Evolutionary conservation across 2,113 vertebrate species (phyloP).

Genomic region (Drymodes brunneopygia): DNA sequence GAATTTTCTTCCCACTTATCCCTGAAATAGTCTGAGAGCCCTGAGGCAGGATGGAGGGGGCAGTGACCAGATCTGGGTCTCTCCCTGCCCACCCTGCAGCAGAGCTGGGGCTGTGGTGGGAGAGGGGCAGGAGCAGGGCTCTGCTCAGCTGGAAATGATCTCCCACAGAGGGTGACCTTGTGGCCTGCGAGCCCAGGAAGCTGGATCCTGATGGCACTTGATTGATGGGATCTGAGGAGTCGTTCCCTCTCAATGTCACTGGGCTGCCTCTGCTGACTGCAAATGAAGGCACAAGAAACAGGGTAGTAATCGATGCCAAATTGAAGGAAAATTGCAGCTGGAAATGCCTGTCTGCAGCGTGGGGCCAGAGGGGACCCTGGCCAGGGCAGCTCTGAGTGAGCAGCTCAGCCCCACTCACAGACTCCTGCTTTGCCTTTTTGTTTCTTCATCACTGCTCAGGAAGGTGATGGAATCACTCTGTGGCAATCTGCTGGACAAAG

Average conservation of each 20-base stretch:
- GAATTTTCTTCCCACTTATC: neutral
- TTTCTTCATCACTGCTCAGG: neutral
- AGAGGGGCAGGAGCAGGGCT: neutral
- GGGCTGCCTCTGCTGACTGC: neutral
- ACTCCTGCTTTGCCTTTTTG: neutral
- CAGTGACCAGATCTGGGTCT: rapidly evolving
- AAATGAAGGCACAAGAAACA: neutral
- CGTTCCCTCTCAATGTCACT: neutral
- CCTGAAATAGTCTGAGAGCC: neutral
- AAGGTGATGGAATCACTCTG: neutral
- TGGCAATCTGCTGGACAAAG: neutral
- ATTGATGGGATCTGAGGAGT: neutral
- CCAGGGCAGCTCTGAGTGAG: neutral
- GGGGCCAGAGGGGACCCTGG: neutral
- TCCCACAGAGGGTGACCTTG: neutral
- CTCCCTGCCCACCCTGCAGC: rapidly evolving
- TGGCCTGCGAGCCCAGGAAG: neutral
- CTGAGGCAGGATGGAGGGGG: neutral
- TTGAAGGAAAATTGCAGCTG: neutral
- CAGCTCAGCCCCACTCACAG: rapidly evolving
- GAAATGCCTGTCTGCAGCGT: neutral
- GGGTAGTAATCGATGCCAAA: neutral
- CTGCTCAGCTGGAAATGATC: neutral
- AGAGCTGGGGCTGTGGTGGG: neutral
- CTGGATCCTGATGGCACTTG: conserved; percentile 5